Conservation (phyloP, 2,113 vertebrate species). For the Pampusana beccarii region DNA sequence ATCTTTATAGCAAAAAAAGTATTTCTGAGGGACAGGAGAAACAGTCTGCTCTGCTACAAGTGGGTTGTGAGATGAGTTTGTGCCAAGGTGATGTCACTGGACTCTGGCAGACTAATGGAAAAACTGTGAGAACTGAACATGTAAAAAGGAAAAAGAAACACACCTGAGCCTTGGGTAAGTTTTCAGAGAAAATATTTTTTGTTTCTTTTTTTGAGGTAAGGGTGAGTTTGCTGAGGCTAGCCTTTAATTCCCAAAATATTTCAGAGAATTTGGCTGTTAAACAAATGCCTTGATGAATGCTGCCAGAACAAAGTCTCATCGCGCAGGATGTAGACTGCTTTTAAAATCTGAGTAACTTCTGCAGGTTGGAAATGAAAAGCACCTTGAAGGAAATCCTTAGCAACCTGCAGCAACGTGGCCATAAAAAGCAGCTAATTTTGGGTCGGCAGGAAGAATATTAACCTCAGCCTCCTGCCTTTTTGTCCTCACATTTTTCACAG, state of each 20-base stretch:
- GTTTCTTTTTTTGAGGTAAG: neutral
- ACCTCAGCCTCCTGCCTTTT: neutral
- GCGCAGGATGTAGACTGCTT: neutral
- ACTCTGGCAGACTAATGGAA: neutral
- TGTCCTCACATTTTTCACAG: neutral
- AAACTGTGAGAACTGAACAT: neutral
- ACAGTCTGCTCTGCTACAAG: neutral
- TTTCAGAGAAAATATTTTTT: constrained; percentile 32
- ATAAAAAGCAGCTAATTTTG: constrained; percentile 12
- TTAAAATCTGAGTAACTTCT: neutral
- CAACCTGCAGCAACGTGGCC: neutral
- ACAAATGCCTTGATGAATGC: neutral
- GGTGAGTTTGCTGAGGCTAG: neutral
- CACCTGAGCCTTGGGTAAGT: neutral
- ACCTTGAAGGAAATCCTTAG: constrained; percentile 2
- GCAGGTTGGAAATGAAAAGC: neutral
- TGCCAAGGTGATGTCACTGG: neutral
- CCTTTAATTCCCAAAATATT: neutral
- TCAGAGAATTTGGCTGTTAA: neutral
- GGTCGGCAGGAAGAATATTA: constrained; percentile 1
- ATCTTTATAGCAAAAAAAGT: neutral
- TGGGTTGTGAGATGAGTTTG: neutral
- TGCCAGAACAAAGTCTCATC: constrained; percentile 24
- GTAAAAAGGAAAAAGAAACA: neutral
- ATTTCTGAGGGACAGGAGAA: neutral